phyloP scores from a whole-genome alignment of 30 jellyfish, hydroid and myxozoan species.

The Mastigias papua region DNA sequence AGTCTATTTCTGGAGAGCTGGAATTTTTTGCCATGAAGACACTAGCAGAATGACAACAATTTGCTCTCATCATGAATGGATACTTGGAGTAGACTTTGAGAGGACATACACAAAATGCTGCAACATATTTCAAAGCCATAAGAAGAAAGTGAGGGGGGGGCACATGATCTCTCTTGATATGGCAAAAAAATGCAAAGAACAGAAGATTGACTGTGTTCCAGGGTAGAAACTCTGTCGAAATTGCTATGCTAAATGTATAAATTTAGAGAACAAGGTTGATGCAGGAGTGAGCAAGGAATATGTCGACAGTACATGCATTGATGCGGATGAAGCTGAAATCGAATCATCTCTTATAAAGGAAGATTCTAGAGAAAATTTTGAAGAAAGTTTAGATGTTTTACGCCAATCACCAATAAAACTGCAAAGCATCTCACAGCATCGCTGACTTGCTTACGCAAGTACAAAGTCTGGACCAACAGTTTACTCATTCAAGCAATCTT shows the following conservation, averaged over 20 bases:
- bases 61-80: conserved; percentile 13
- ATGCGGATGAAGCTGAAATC: neutral
- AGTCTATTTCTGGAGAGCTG: conserved; percentile 19
- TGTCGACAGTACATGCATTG: neutral
- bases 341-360: neutral
- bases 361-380: neutral
- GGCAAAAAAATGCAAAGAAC: neutral
- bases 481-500: conserved; percentile 12
- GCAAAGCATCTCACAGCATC: conserved; percentile 38
- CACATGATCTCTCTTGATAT: conserved; percentile 7
- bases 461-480: conserved; percentile 14
- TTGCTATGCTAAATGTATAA: neutral
- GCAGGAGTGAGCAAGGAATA: neutral
- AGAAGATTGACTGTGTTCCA: neutral
- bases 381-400: conserved; percentile 37
- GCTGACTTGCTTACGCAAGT: conserved; percentile 26
- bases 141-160: conserved; percentile 4
- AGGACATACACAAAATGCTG: neutral
- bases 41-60: neutral
- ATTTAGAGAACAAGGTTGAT: neutral
- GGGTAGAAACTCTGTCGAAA: conserved; percentile 12
- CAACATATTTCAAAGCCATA: neutral
- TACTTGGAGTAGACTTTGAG: conserved; percentile 7
- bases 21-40: neutral
- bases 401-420: conserved; percentile 51